phyloP scores from a whole-genome alignment of 2,113 vertebrate genomes.

The Chaetura pelagica region DNA sequence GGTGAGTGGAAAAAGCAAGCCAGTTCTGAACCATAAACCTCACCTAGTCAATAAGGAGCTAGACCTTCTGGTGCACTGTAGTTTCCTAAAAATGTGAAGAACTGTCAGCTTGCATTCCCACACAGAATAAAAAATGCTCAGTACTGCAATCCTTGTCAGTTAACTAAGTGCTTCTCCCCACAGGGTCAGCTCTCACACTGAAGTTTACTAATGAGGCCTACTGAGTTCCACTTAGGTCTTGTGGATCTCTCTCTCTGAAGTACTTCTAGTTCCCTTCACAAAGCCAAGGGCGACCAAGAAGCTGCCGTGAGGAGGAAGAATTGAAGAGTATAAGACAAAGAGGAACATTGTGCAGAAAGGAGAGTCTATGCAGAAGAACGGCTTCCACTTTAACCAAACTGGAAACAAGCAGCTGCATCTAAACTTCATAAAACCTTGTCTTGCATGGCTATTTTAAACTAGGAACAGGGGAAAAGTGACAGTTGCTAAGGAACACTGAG shows the following conservation, averaged over 20 bases:
- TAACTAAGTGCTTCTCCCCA: background rate
- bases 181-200: background rate
- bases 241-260: background rate
- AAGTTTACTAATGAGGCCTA: background rate
- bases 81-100: background rate
- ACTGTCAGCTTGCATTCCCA: background rate
- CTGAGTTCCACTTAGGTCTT: background rate
- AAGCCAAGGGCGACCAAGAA: slow-evolving; percentile 6
- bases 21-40: background rate
- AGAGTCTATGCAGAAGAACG: slow-evolving; percentile 8
- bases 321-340: slow-evolving; percentile 34
- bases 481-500: slow-evolving; percentile 49
- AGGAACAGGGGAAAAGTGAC: slow-evolving; percentile 8
- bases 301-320: slow-evolving; percentile 23
- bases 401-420: slow-evolving; percentile 46
- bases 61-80: background rate
- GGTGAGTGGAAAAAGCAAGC: background rate
- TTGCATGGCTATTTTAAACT: slow-evolving; percentile 41
- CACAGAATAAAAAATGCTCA: background rate
- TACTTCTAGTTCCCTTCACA: slow-evolving; percentile 33
- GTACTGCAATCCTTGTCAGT: background rate
- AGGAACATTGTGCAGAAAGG: slow-evolving; percentile 48
- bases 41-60: background rate
- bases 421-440: background rate
- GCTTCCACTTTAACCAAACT: slow-evolving; percentile 58